Base-by-base conservation (phyloP, 2,113 vertebrate genomes). In the Atractosteus spatula region DNA sequence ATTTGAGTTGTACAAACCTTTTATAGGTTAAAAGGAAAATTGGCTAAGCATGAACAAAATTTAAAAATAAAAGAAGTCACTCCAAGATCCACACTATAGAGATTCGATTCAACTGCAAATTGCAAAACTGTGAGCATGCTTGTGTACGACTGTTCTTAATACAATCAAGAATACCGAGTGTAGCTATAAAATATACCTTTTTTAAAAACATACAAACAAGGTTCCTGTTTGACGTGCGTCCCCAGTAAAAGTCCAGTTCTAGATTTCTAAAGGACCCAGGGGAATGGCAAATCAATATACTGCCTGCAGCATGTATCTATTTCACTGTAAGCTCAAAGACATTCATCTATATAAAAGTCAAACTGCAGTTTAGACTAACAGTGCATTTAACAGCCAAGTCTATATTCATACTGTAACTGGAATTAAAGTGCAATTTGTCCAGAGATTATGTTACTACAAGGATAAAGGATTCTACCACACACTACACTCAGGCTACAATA, bases 341-440 rank as follows among this genome's bases (percentile, higher is more conserved):
- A 89, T 93, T 92, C 82, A 91, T 94, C 90, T 92, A 88, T 89
- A 89, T 90, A 86, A 87, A 92, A 91, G 87, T 93, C 91, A 92
- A 92, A 89, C 89, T 90, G 85, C 87, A 91, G 85, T 93, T 89
- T 84, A 90, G 89, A 89, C 89, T 81, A 89, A 55, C 84, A 79
- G 80, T 76, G 79, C 72, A 55, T 93, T 89, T 91, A 88, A 93
- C 91, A 89, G 84, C 90, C 82, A 85, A 80, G 89, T 91, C 90
- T 91, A 87, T 84, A 90, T 87, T 91, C 84, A 81, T 81, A 84
- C 88, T 73, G 84, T 76, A 85, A 83, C 84, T 89, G 85, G 56
- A 78, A 93, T 94, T 91, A 94, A 89, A 91, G 85, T 86, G 88
- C 77, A 90, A 95, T 94, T 94, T 95, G 92, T 93, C 86, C 80